Evolutionary conservation across 2,113 vertebrate species (phyloP), one percentile per base, ranked within the genome.

Genomic region (Plestiodon gilberti): DNA sequence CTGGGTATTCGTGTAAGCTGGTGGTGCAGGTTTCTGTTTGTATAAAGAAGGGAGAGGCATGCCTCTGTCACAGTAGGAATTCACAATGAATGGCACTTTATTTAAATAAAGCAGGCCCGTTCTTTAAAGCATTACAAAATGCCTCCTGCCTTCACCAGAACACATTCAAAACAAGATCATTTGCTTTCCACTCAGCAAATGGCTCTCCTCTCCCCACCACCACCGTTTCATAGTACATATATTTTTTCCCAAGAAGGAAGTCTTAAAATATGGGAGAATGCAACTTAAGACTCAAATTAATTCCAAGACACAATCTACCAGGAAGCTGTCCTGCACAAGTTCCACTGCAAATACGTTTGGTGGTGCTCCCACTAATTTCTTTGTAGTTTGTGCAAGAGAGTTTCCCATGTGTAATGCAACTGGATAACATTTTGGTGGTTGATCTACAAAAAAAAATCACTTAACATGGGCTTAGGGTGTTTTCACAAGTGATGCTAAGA

Each of bases 1-100:
- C 33, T 73, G 25, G 17, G n/a, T 74, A 57, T 81, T 87, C 81
- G 57, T 65, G 33, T 33, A 87, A 81, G 69, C 59, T 9, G 62
- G 70, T 74, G 59, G 85, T 80, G 78, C 78, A 74, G 40, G 85
- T 81, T 61, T 87, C 78, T 87, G 78, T 85, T 70, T 85, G 84
- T 78, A 85, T 64, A 84, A 84, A 64, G 71, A 84, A 84, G 59
- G 82, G 71, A 84, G 82, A 84, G 82, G 82, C 71, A 64, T 28
- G 35, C 23, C 38, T 64, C 78, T 80, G 38, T 80, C 78, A 48
- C 71, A 48, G 71, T 76, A 76, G 71, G 85, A 75, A 87, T 87
- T 87, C 78, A 65, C 59, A 30, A 33, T 48, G 85, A 81, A 75
- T 81, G 59, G 23, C 59, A 81, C 33, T 75, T 81, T 35, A 65